Evolutionary conservation across 2,113 vertebrate genomes (phyloP), one percentile per base, ranked within the genome.

Genomic region (Chaenogobius annularis): DNA sequence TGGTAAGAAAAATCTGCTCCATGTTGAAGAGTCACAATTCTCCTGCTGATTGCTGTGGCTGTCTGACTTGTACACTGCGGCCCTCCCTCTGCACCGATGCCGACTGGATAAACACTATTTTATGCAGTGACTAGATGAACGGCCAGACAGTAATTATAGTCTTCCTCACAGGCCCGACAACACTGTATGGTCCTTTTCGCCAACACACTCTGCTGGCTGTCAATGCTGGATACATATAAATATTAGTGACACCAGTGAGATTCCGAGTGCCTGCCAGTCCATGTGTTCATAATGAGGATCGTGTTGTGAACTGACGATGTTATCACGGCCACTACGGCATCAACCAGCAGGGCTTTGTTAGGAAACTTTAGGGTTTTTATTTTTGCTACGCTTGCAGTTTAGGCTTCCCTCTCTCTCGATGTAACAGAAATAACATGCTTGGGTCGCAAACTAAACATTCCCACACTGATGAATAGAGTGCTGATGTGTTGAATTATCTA

Each of bases 361-460:
- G 72, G 77, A 87, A 86, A 87, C 81, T 90, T 86, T 78, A 72
- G 66, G 22, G 70, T 78, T 72, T 81, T 88, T 89, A 23, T 87
- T 93, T 83, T 74, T 85, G 89, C 90, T 79, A 87, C 75, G 86
- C 88, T 90, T 83, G 90, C 89, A 89, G 70, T 78, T 84, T 84
- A 67, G 20, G 65, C 77, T 74, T 83, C 77, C 81, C 87, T 83
- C 82, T 90, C 78, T 35, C 83, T 90, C 78, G 69, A 79, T 67
- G 78, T 83, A 66, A 95, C 95, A 97, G 95, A 97, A 97, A 98
- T 94, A 97, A 97, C 97, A 97, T 87, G 92, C 95, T 95, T 95
- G 93, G 92, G 92, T 94, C 95, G 94, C 95, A 96, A 96, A 96
- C 94, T 94, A 98, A 98, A 98, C 96, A 96, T 97, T 96, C 96